Base-by-base conservation (phyloP, 2,888 invertebrate genomes). In the Tromatobia lineatoria region DNA sequence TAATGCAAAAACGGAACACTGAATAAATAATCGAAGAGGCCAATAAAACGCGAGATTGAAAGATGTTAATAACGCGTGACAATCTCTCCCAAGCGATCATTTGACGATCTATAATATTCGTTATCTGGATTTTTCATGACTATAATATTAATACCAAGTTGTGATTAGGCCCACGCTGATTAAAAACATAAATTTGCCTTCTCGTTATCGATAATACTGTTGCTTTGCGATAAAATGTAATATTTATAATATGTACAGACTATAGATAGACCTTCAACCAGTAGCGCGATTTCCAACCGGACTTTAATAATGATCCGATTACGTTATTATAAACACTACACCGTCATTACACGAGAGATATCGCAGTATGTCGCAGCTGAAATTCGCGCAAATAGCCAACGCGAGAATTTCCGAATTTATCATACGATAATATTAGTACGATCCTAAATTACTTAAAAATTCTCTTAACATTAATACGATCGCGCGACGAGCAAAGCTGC, bases 201-300 rank as follows among this genome's bases (percentile, higher is more conserved):
- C 47, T 57, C 73, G 38, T 13, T 57, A 67, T 67, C 29, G 71
- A 64, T 78, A 78, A 80, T 80, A 80, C 80, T 80, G 80, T 73
- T 80, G 42, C 42, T 25, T 54, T 42, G 6, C 54, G 34, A 23
- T 38, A 42, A 20, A 23, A 52, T 66, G 34, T 61, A 18, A 64
- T 80, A 80, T 80, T 80, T 80, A 73, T 73, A 80, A 80, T 74
- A 80, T 80, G 18, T 80, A 69, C 80, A 80, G 25, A 80, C 47
- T 59, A 75, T 75, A 50, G 52, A 64, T 61, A 75, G 50, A 75
- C 38, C 47, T 34, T 38, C 18, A 15, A 38, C 10, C 4, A 15
- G 47, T 38, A 20, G 50, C 50, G 74, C 23, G 74, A 50, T 64
- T 20, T 52, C 23, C 69, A 13, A 29, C 23, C 59, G 61, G n/a